Evolutionary conservation across 2,888 invertebrate genomes (phyloP).

Genomic region (Polyploca ridens): DNA sequence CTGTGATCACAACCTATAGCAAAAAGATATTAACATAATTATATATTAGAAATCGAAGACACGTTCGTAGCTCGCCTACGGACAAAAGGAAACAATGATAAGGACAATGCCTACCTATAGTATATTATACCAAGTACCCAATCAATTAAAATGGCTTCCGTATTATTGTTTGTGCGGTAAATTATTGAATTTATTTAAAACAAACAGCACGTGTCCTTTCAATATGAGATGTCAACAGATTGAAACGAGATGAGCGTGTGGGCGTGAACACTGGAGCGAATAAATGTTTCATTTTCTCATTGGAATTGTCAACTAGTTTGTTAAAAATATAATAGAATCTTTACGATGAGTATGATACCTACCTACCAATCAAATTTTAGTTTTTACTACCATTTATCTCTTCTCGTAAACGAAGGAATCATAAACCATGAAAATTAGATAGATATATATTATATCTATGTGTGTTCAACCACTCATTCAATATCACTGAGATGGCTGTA

Average conservation of each 20-base stretch:
- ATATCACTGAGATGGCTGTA: neutral
- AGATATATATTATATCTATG: too few species aligned
- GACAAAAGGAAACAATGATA: neutral
- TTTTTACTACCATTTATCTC: too few species aligned
- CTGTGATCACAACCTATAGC: too few species aligned
- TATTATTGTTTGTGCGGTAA: constrained; percentile 26
- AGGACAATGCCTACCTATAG: neutral
- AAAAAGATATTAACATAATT: too few species aligned
- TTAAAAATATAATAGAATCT: neutral
- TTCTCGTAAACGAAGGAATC: too few species aligned
- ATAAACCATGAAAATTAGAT: too few species aligned
- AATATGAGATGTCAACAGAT: constrained; percentile 73
- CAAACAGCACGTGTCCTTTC: constrained; percentile 68
- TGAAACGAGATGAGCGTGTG: constrained; percentile 51
- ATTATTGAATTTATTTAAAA: constrained; percentile 55
- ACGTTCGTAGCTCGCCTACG: neutral
- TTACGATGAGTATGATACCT: too few species aligned
- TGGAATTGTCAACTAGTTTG: neutral
- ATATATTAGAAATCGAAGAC: neutral
- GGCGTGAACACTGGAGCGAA: constrained; percentile 56
- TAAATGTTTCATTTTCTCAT: constrained; percentile 25
- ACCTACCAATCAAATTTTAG: too few species aligned
- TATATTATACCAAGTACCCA: neutral
- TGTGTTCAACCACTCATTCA: too few species aligned
- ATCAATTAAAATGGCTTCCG: constrained; percentile 28